These are phyloP conservation scores for Chaenodraco wilsoni DNA, from an alignment of 2,797 vertebrate genomes.

Conservation along the genomic window DNA sequence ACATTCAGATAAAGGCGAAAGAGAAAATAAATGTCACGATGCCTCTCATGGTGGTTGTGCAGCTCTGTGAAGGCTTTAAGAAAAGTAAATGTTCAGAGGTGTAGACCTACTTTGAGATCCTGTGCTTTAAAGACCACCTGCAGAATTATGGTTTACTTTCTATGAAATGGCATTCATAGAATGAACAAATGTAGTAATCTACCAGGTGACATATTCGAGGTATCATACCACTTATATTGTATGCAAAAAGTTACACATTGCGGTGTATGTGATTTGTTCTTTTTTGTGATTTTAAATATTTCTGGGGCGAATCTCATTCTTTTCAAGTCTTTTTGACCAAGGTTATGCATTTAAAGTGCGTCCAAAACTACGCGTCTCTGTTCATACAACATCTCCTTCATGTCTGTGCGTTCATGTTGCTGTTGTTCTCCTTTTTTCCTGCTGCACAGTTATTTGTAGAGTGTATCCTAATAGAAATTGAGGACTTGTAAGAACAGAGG, in stretches of 20 bases:
- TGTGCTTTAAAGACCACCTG: background rate
- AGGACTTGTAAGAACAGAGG: background rate
- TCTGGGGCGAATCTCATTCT: background rate
- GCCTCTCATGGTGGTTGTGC: background rate
- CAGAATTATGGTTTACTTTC: background rate
- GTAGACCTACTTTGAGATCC: constrained; percentile 5
- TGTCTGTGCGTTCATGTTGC: background rate
- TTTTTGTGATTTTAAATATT: background rate
- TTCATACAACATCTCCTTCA: constrained; percentile 1
- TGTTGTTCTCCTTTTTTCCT: constrained; percentile 5
- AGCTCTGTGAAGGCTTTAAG: constrained; percentile 12
- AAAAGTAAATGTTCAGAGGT: constrained; percentile 1
- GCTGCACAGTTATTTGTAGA: background rate
- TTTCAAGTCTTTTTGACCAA: background rate
- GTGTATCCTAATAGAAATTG: background rate
- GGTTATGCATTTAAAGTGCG: background rate
- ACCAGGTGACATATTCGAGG: background rate
- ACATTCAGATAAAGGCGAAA: too few relatives aligned
- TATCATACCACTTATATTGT: too few relatives aligned
- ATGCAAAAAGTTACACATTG: background rate
- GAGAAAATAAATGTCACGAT: background rate
- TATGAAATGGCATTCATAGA: constrained; percentile 2
- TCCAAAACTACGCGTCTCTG: background rate
- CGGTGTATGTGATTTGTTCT: too few relatives aligned
- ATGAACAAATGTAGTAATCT: background rate